Base-by-base conservation (phyloP, 2,888 invertebrate genomes). In the Crocallis elinguaria region DNA sequence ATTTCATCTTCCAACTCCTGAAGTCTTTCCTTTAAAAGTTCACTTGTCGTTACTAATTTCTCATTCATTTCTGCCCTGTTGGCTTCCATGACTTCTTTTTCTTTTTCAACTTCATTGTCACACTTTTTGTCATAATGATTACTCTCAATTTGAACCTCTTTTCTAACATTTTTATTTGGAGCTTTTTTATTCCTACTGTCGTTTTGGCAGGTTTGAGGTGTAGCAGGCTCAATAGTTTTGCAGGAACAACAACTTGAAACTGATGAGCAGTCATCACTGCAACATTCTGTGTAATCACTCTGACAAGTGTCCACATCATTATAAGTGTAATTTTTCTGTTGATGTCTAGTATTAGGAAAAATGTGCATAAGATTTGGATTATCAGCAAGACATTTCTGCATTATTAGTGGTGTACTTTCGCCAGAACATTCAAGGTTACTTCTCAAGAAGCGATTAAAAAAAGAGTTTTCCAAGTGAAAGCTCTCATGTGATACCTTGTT, bases 401-500 rank as follows among this genome's bases (percentile, higher is more conserved):
- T 73, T 13, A 87, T 64, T 44, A 87, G 58, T 19, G 92, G 91
- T 37, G 92, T 90, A 60, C 86, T 89, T 68, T 87, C 86, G 17
- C 90, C 88, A 12, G 88, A 84, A 64, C 69, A 80, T 68, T 88
- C 84, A 13, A 87, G 61, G 43, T 60, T 82, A 56, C 66, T 88
- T 58, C 77, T 84, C 49, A 94, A 70, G 57, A 94, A 92, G 12
- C 90, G 89, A 44, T 88, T 82, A 16, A 95, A 92, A 38, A 94
- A 93, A 38, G 94, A 95, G 29, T 94, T 94, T 41, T 94, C 93
- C 57, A 95, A 92, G 73, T 93, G 94, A 64, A 96, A 95, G 72
- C 95, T 95, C 14, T 95, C 95, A 74, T 93, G 92, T 37, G 93
- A 90, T 3, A 95, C 95, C 78, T 95, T 95, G 67, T 94, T 93